Evolutionary conservation across 64 coral and sea anemone genomes (phyloP).

Genomic region (Cladopsammia gracilis): DNA sequence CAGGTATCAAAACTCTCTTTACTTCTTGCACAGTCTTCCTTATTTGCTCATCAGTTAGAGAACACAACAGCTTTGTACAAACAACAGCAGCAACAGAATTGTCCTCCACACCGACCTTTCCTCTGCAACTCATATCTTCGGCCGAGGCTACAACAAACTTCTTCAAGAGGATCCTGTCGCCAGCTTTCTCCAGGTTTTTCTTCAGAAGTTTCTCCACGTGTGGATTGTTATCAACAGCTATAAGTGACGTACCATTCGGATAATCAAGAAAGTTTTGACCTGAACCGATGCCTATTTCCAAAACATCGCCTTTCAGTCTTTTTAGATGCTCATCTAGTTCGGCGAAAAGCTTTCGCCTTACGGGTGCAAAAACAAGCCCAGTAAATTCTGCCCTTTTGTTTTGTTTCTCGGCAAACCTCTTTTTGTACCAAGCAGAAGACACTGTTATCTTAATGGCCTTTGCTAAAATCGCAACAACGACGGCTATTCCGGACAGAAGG

Average conservation of each 20-base stretch:
- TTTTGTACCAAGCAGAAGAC: constrained; percentile 31
- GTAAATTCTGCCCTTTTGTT: background rate
- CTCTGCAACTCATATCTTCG: constrained; percentile 42
- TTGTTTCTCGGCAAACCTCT: background rate
- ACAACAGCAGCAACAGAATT: constrained; percentile 52
- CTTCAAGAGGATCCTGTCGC: constrained; percentile 20
- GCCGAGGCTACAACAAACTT: constrained; percentile 30
- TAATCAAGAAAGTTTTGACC: constrained; percentile 57
- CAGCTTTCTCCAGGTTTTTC: background rate
- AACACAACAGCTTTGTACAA: constrained; percentile 33
- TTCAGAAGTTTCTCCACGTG: constrained; percentile 2
- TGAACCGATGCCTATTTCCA: constrained; percentile 61
- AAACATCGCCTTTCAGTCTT: constrained; percentile 31
- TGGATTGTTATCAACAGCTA: constrained; percentile 35
- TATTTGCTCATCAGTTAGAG: background rate
- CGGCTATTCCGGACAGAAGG: background rate
- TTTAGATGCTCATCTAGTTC: background rate
- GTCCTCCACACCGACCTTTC: constrained; percentile 4
- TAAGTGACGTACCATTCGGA: constrained; percentile 57
- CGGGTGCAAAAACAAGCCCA: background rate
- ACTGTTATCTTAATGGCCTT: background rate
- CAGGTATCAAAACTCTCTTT: constrained; percentile 66
- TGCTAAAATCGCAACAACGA: background rate
- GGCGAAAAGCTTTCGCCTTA: constrained; percentile 33
- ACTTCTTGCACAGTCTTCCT: constrained; percentile 45